Conservation (phyloP, 2,888 invertebrate species). For the Carcina quercana region DNA sequence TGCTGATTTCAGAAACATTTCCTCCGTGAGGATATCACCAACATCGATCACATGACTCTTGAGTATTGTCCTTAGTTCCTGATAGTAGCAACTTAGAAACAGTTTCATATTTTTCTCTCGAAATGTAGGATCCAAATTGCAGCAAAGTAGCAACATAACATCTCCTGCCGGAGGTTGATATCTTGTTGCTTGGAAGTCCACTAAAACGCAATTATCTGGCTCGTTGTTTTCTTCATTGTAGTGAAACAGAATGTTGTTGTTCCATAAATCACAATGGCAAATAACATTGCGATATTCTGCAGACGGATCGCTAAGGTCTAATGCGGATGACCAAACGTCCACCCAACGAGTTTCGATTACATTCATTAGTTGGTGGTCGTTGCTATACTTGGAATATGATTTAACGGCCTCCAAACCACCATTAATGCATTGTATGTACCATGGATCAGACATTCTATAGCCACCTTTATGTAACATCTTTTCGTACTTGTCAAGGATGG, state of each 20-base stretch:
- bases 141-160: slow-evolving; percentile 69
- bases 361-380: slow-evolving; percentile 22
- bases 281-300: slow-evolving; percentile 61
- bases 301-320: slow-evolving; percentile 37
- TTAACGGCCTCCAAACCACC: slow-evolving; percentile 48
- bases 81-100: slow-evolving; percentile 74
- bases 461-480: slow-evolving; percentile 36
- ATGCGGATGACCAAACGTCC: slow-evolving; percentile 38
- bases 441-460: slow-evolving; percentile 33
- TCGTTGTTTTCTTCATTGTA: slow-evolving; percentile 31
- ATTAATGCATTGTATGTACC: slow-evolving; percentile 51
- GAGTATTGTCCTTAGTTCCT: slow-evolving; percentile 56
- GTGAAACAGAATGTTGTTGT: slow-evolving; percentile 76
- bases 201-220: slow-evolving; percentile 75
- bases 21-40: slow-evolving; percentile 45
- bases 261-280: slow-evolving; percentile 78
- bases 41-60: slow-evolving; percentile 42
- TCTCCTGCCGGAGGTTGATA: slow-evolving; percentile 81
- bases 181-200: slow-evolving; percentile 81
- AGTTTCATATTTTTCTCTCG: slow-evolving; percentile 60
- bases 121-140: slow-evolving; percentile 63
- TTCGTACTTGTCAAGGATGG: slow-evolving; percentile 39
- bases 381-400: slow-evolving; percentile 41
- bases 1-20: slow-evolving; percentile 56
- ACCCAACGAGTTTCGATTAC: slow-evolving; percentile 40